Evolutionary conservation across 2,888 invertebrate genomes (phyloP).

Genomic region (Latheticus oryzae): DNA sequence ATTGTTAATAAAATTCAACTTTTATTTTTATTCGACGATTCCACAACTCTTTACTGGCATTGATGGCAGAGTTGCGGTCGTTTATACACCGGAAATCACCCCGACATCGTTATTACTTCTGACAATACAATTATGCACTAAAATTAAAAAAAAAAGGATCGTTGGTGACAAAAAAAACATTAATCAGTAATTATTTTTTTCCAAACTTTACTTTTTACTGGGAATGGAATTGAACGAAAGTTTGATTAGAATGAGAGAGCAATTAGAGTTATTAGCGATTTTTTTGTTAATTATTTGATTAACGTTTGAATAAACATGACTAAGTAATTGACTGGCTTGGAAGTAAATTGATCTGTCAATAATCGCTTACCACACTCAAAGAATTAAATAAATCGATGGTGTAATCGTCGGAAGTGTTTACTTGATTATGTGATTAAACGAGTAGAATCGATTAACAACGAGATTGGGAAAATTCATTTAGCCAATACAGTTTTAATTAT

Average conservation of each 20-base stretch:
- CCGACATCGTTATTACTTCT: no score
- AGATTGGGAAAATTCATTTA: conserved; percentile 15
- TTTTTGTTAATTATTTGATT: conserved; percentile 30
- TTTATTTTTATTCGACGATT: not conserved
- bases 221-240: no score
- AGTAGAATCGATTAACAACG: conserved; percentile 20
- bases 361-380: conserved; percentile 28
- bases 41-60: not conserved
- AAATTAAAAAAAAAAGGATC: no score
- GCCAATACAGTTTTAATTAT: conserved; percentile 26
- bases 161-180: no score
- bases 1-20: conserved; percentile 6
- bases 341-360: conserved; percentile 38
- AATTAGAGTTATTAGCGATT: conserved; percentile 28
- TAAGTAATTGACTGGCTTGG: conserved; percentile 31
- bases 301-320: conserved; percentile 22
- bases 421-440: conserved; percentile 32
- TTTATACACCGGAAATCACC: no score
- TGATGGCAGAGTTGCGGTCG: no score
- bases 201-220: no score
- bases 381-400: conserved; percentile 33
- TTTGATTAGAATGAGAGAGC: no score
- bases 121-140: no score
- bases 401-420: conserved; percentile 31
- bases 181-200: no score